Evolutionary conservation across 2,113 vertebrate genomes (phyloP).

Genomic region (Pimephales promelas): DNA sequence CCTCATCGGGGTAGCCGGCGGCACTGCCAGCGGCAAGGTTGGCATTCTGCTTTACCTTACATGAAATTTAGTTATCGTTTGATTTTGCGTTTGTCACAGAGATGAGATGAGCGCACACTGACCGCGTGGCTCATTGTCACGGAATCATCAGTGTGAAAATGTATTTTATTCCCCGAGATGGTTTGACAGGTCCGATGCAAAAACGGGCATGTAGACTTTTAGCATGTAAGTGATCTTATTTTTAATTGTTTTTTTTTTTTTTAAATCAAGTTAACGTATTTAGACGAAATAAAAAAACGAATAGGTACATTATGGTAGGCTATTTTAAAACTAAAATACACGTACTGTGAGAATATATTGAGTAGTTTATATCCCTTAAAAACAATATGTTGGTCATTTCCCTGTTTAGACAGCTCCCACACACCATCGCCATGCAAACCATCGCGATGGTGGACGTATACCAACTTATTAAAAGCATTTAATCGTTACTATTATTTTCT

Average conservation of each 20-base stretch:
- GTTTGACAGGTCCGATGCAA: neutral
- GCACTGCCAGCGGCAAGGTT: constrained; percentile 94
- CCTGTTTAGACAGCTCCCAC: neutral
- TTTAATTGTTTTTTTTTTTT: too few species aligned
- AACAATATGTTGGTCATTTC: constrained; percentile 10
- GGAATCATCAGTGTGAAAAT: neutral
- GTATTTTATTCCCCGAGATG: neutral
- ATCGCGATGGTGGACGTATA: neutral
- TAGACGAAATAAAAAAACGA: neutral
- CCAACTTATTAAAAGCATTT: constrained; percentile 20
- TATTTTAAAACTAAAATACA: neutral
- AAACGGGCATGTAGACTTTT: neutral
- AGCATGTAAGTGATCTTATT: neutral
- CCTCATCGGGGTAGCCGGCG: constrained; percentile 90
- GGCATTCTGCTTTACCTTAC: constrained; percentile 46
- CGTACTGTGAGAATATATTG: neutral
- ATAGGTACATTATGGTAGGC: neutral
- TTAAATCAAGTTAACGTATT: neutral
- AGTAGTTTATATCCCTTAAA: neutral
- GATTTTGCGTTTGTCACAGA: constrained; percentile 20
- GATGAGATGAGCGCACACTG: constrained; percentile 21
- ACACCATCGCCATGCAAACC: neutral
- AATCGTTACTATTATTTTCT: neutral
- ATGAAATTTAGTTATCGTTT: constrained; percentile 1
- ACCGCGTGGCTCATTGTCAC: constrained; percentile 55